phyloP scores from a whole-genome alignment of 2,888 invertebrate species.

The Agrochola litura region DNA sequence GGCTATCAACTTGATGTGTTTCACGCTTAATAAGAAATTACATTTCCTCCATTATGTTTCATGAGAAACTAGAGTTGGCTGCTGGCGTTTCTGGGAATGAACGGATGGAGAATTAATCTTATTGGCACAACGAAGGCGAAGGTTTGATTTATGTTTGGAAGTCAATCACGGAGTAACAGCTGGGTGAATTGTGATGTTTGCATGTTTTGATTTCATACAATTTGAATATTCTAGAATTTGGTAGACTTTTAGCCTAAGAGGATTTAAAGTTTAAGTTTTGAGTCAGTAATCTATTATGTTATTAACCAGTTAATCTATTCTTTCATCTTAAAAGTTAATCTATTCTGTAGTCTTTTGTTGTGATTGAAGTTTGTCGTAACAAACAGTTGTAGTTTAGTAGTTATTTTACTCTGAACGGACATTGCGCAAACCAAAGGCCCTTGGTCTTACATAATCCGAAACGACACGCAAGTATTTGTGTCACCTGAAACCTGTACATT shows the following conservation, averaged over 20 bases:
- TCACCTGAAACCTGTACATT: slow-evolving; percentile 55
- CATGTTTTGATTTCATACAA: not conserved
- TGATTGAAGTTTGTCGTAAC: not conserved
- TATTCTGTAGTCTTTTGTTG: not conserved
- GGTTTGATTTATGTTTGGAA: slow-evolving; percentile 27
- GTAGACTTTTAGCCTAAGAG: not conserved
- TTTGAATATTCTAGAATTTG: not conserved
- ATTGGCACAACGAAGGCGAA: slow-evolving; percentile 12
- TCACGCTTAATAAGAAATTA: slow-evolving; percentile 55
- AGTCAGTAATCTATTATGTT: not conserved
- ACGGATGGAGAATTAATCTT: slow-evolving; percentile 19
- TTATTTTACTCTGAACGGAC: slow-evolving; percentile 9
- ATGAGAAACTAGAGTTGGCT: slow-evolving; percentile 36
- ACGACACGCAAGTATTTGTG: slow-evolving; percentile 53
- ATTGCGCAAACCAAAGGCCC: slow-evolving; percentile 52
- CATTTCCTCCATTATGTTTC: slow-evolving; percentile 43
- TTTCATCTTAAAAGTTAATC: not conserved
- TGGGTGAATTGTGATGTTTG: slow-evolving; percentile 1
- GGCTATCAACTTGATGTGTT: slow-evolving; percentile 53
- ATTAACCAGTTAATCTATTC: not conserved
- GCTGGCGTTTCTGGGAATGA: slow-evolving; percentile 14
- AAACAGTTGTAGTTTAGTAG: slow-evolving; percentile 5
- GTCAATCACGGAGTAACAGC: slow-evolving; percentile 18
- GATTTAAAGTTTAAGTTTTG: not conserved
- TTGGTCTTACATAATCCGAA: slow-evolving; percentile 54